Evolutionary conservation across 2,888 invertebrate genomes (phyloP).

Genomic region (Ectemnius cavifrons): DNA sequence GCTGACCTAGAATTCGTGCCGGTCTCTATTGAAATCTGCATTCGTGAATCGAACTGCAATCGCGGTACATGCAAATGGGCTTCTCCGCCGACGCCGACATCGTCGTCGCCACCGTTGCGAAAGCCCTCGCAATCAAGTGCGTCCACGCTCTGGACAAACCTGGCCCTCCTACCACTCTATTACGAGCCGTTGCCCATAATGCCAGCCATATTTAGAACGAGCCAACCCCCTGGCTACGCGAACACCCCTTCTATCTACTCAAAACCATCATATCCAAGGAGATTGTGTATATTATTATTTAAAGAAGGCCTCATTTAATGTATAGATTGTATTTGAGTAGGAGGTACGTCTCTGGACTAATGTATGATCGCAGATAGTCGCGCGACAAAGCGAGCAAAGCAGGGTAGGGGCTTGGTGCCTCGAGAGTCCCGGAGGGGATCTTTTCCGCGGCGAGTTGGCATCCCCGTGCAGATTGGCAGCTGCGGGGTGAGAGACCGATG

Average conservation of each 20-base stretch:
- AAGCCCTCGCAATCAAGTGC: constrained; percentile 43
- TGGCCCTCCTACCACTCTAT: not conserved
- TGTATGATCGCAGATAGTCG: no score
- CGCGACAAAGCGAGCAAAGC: no score
- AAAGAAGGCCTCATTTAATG: no score
- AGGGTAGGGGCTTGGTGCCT: no score
- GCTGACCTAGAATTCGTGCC: constrained; percentile 56
- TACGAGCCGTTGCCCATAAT: no score
- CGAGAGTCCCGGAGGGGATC: constrained; percentile 6
- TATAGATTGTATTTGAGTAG: no score
- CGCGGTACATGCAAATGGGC: constrained; percentile 48
- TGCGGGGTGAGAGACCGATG: constrained; percentile 73
- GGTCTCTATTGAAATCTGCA: constrained; percentile 52
- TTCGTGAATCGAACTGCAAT: constrained; percentile 51
- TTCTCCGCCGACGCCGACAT: constrained; percentile 19
- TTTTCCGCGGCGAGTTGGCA: constrained; percentile 45
- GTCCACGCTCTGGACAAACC: constrained; percentile 17
- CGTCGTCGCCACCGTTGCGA: constrained; percentile 16
- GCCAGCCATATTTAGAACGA: no score
- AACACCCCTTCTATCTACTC: no score
- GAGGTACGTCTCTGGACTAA: no score
- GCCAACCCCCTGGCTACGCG: no score
- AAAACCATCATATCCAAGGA: no score
- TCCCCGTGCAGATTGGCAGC: constrained; percentile 57
- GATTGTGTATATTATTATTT: no score